Evolutionary conservation across 2,888 invertebrate genomes (phyloP), one percentile per base, ranked within the genome.

Genomic region (Harmothoe impar): DNA sequence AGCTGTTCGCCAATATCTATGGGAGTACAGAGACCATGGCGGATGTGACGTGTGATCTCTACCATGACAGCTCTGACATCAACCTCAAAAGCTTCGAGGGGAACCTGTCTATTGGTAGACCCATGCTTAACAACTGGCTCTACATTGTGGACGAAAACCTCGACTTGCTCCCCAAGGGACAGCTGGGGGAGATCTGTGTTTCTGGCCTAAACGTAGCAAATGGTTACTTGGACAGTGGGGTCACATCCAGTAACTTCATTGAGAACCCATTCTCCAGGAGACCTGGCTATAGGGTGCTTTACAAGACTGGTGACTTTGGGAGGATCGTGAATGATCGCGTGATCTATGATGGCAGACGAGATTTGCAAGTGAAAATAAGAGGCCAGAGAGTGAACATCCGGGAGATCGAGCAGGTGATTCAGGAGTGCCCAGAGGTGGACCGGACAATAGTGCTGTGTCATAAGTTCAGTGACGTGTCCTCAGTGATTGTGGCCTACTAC

Each of bases 11-110:
- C 84, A 98, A 98, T 94, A 98, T 98, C 95, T 98, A 98, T 94
- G 98, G 98, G 0, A 98, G 98, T 93, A 98, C 98, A 0, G 98
- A 98, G 95, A 97, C 98, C 0, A 98, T 98, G 98, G 98, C 98
- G 0, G 98, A 98, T 94, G 98, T 98, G 0, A 98, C 98, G 0
- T 98, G 97, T 94, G 97, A 97, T 93, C 96, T 97, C 0, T 96
- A 98, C 93, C 97, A 97, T 91, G 97, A 96, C 85, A 94, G 96
- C 25, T 91, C 93, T 15, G 94, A 95, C 62, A 78, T 92, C 20
- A 25, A 91, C n/a, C 29, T 35, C 25, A 91, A 91, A 51, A 29
- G n/a, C 12, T 86, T 20, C 29, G 89, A 92, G 51, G 84, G 89
- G 25, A 97, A 97, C 93, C 97, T 98, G 89, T 98, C 98, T 1